Evolutionary conservation across 2,797 vertebrate genomes (phyloP).

Genomic region (Propithecus deckenii): DNA sequence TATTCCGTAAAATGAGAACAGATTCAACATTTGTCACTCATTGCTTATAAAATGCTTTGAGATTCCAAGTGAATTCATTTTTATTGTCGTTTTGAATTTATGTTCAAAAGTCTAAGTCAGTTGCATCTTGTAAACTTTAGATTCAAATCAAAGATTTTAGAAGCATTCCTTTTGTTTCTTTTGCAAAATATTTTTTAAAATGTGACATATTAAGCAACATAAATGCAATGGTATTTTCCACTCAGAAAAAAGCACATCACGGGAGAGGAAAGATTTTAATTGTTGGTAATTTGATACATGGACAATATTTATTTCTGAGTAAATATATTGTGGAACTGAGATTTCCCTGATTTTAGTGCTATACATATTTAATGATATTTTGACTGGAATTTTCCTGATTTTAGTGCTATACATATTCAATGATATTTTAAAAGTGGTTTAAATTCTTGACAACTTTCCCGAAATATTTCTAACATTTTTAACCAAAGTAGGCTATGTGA

Average conservation of each 20-base stretch:
- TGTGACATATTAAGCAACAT: neutral
- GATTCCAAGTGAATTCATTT: neutral
- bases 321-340: neutral
- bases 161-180: neutral
- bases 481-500: neutral
- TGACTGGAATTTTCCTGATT: neutral
- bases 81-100: neutral
- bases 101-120: neutral
- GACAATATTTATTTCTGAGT: neutral
- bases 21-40: neutral
- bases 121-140: neutral
- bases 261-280: neutral
- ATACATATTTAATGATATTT: neutral
- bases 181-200: neutral
- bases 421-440: neutral
- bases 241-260: neutral
- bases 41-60: neutral
- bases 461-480: constrained; percentile 19
- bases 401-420: neutral
- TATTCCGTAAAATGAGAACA: neutral
- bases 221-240: neutral
- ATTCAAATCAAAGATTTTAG: neutral
- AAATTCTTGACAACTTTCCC: constrained; percentile 1
- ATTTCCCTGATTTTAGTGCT: neutral
- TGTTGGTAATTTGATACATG: neutral